Conservation (phyloP, 2,888 invertebrate genomes). For the Agriotes lineatus region DNA sequence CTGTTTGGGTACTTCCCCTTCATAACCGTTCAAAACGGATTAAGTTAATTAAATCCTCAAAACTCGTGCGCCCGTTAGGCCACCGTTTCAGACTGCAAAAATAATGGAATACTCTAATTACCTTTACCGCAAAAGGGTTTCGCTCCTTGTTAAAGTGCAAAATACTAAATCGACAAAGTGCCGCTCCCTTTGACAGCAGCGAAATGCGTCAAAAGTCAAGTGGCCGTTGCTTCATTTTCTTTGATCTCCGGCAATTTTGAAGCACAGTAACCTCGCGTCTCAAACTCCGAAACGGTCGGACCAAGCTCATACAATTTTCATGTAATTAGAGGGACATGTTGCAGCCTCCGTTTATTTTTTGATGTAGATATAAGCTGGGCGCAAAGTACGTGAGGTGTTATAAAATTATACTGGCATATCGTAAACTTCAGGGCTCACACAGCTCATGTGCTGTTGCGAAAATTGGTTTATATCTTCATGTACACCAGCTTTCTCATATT, state of each 20-base stretch:
- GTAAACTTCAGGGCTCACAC: too few species aligned
- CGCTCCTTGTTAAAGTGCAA: background rate
- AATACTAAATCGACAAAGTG: background rate
- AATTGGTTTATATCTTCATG: background rate
- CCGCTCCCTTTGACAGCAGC: conserved; percentile 1
- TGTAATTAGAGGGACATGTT: background rate
- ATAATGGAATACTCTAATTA: too few species aligned
- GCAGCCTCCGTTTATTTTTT: background rate
- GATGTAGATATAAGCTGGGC: background rate
- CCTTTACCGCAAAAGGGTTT: too few species aligned
- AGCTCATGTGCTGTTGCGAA: too few species aligned
- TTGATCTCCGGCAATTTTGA: background rate
- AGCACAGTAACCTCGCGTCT: background rate
- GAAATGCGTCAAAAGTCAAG: background rate
- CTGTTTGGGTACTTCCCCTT: too few species aligned
- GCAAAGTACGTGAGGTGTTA: background rate
- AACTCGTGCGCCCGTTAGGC: too few species aligned
- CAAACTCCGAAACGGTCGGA: background rate
- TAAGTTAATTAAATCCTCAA: too few species aligned
- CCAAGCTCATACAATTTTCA: background rate
- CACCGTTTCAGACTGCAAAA: too few species aligned
- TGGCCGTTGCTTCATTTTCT: background rate
- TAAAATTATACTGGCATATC: background rate
- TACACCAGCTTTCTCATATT: too few species aligned
- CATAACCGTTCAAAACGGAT: too few species aligned